Conservation (phyloP, 1,140 invertebrate genomes). For the Bombus polaris region DNA sequence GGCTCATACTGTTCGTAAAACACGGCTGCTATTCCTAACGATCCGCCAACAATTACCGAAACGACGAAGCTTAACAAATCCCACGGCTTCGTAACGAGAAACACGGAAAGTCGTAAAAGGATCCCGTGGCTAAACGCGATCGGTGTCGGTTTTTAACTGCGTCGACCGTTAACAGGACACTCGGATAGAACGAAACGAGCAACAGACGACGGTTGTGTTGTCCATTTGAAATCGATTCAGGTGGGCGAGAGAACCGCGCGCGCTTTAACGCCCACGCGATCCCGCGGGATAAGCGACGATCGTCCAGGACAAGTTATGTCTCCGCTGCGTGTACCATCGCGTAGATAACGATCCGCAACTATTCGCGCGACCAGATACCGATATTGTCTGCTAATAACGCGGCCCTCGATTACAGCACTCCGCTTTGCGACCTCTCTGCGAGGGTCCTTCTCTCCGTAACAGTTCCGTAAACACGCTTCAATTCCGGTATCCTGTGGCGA, state of each 20-base stretch:
- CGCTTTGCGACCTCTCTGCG: background rate
- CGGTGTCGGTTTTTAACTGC: conserved; percentile 34
- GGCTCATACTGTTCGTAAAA: background rate
- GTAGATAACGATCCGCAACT: conserved; percentile 56
- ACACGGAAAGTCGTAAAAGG: conserved; percentile 19
- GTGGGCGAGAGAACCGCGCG: conserved; percentile 65
- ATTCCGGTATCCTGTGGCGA: background rate
- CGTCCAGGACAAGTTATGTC: conserved; percentile 55
- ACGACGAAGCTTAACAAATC: background rate
- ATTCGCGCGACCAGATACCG: conserved; percentile 49
- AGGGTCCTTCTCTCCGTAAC: background rate
- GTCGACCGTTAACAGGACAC: conserved; percentile 60
- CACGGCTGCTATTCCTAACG: background rate
- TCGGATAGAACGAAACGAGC: conserved; percentile 57
- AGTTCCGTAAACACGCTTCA: background rate
- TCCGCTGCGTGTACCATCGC: conserved; percentile 37
- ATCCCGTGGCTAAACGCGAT: conserved; percentile 10
- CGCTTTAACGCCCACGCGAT: conserved; percentile 68
- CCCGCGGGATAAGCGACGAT: conserved; percentile 63
- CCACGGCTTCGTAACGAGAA: background rate
- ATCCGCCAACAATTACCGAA: background rate
- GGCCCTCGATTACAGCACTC: conserved; percentile 20
- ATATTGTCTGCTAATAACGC: conserved; percentile 61
- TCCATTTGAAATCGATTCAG: conserved; percentile 68
- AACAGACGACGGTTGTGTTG: conserved; percentile 16